Conservation (phyloP, 1,140 invertebrate species). For the Drosophila rhopaloa region DNA sequence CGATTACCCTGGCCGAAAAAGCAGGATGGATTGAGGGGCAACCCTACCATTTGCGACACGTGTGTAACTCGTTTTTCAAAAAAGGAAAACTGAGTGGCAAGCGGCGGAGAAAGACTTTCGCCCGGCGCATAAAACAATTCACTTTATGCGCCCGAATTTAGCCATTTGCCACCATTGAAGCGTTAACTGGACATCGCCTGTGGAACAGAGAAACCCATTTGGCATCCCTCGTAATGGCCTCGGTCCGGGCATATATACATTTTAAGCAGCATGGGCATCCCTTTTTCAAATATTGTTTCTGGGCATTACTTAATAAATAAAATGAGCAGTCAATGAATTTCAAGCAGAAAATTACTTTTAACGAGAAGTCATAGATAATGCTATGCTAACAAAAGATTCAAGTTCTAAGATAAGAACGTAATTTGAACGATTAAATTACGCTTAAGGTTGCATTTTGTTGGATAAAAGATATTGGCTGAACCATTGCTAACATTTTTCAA, state of each 20-base stretch:
- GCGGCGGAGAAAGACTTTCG: constrained; percentile 38
- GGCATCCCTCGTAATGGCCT: constrained; percentile 60
- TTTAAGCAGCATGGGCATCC: constrained; percentile 60
- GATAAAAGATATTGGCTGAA: too few relatives aligned
- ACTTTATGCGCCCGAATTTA: constrained; percentile 79
- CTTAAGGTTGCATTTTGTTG: neutral
- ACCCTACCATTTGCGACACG: constrained; percentile 75
- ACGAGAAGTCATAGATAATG: neutral
- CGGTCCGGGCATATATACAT: constrained; percentile 67
- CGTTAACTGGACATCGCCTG: constrained; percentile 51
- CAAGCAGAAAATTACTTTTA: constrained; percentile 16
- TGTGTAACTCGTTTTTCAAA: constrained; percentile 82
- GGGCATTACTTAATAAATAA: constrained; percentile 63
- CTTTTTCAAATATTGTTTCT: constrained; percentile 7
- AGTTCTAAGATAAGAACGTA: too few relatives aligned
- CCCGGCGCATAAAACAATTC: constrained; percentile 72
- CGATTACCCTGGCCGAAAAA: constrained; percentile 49
- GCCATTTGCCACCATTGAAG: constrained; percentile 78
- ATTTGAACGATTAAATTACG: neutral
- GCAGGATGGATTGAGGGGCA: constrained; percentile 30
- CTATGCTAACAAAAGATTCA: neutral
- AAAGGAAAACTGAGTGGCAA: constrained; percentile 2
- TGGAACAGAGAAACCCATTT: constrained; percentile 6
- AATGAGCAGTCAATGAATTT: constrained; percentile 68
- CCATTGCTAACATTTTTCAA: too few relatives aligned